Base-by-base conservation (phyloP, 2,888 invertebrate species). In the Subacronicta megacephala region DNA sequence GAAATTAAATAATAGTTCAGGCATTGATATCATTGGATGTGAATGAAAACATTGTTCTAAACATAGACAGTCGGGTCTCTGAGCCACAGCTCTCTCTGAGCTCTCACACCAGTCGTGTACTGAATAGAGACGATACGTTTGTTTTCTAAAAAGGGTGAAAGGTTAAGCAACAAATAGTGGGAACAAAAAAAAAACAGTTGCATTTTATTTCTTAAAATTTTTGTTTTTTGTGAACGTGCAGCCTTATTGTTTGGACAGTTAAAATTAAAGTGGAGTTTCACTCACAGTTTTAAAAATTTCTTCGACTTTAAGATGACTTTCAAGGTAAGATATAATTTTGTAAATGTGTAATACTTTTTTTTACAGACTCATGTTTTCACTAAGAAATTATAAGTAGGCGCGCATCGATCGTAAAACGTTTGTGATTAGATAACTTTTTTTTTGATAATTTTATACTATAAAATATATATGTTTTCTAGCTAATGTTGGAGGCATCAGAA, bases 1-100 rank as follows among this genome's bases (percentile, higher is more conserved):
- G 33, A 49, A 51, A 66, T 67, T 54, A 67, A 75, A 77, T 77
- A 77, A 77, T 76, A 71, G 70, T 68, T 66, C 56, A 60, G 60
- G 42, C 58, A 63, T 72, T 82, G 80, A 83, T 77, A 77, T 84
- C 75, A 82, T 78, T 63, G 54, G 46, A 40, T 45, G 50, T 29
- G 62, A 77, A 76, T 78, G 63, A 68, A 72, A 72, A 72, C 69
- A 78, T 69, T 37, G 17, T 17, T 52, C 60, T 62, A 46, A 54
- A 62, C 41, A 63, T 20, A 50, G 33, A 54, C 43, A 49, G 37
- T 47, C 23, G 41, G 38, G 42, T 35, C 29, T 43, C 38, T 52
- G 31, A 47, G 5, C 44, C 41, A 52, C 38, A 45, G 45, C 45
- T 16, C 58, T 59, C 56, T 70, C 75, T 47, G 45, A 45, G 17